These are phyloP conservation scores for Falcaria lacertinaria DNA, from an alignment of 2,888 invertebrate genomes.

Conservation along the genomic window DNA sequence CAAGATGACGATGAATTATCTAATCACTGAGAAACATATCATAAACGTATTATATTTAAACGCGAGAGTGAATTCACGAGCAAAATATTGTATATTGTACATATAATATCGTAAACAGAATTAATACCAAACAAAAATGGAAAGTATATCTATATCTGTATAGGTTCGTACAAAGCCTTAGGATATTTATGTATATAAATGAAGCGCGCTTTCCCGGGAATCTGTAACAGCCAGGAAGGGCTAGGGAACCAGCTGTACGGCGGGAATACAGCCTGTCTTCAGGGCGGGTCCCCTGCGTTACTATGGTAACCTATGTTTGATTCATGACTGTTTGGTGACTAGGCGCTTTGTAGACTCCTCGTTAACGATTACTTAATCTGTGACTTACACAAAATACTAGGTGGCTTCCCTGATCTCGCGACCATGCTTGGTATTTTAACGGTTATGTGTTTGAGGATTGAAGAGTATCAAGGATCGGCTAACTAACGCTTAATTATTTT, in stretches of 20 bases:
- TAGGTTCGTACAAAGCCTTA: no score
- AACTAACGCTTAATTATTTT: no score
- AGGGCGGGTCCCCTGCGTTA: slow-evolving; percentile 44
- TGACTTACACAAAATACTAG: background rate
- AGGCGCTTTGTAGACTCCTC: slow-evolving; percentile 13
- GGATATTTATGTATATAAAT: slow-evolving; percentile 24
- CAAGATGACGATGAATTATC: no score
- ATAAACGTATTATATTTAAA: no score
- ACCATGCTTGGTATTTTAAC: no score
- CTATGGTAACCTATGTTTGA: slow-evolving; percentile 59
- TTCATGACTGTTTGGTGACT: slow-evolving; percentile 61
- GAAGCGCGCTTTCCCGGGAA: slow-evolving; percentile 42
- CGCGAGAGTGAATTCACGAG: no score
- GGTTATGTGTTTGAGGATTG: background rate
- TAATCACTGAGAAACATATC: no score
- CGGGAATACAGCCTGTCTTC: slow-evolving; percentile 49
- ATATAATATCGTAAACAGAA: no score
- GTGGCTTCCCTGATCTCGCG: no score
- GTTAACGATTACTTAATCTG: slow-evolving; percentile 13
- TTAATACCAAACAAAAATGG: slow-evolving; percentile 7
- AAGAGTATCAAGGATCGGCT: no score
- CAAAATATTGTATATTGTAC: no score
- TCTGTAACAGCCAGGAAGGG: slow-evolving; percentile 45
- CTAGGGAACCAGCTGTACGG: slow-evolving; percentile 57
- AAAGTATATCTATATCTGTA: slow-evolving; percentile 19